These are phyloP conservation scores for Cryptocheilus praepositus DNA, from an alignment of 2,888 invertebrate genomes.

Conservation along the genomic window DNA sequence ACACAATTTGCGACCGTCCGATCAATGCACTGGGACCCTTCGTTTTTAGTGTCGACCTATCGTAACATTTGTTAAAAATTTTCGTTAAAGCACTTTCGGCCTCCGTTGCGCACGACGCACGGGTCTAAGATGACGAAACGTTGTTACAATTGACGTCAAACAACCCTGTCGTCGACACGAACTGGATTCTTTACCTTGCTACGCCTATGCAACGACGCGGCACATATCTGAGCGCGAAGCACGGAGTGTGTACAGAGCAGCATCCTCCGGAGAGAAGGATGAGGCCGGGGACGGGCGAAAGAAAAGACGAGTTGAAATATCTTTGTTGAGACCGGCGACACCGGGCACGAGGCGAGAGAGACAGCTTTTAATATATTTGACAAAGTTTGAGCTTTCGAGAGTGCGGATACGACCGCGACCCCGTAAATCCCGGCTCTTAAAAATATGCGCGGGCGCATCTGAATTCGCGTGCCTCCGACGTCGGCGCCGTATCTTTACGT, in stretches of 20 bases:
- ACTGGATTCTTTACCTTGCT: neutral
- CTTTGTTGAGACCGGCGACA: slow-evolving; percentile 37
- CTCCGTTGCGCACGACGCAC: no score
- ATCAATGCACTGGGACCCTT: no score
- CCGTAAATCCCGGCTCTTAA: slow-evolving; percentile 47
- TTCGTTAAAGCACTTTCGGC: no score
- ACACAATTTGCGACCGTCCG: no score
- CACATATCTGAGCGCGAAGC: slow-evolving; percentile 23
- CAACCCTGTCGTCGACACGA: no score
- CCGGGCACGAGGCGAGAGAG: slow-evolving; percentile 33
- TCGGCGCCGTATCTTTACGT: no score
- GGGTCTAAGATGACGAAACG: no score
- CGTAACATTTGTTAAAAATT: no score
- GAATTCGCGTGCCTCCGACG: slow-evolving; percentile 15
- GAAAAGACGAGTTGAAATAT: slow-evolving; percentile 36
- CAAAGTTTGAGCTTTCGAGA: slow-evolving; percentile 61
- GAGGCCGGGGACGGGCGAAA: slow-evolving; percentile 5
- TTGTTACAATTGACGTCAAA: no score
- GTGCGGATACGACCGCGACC: slow-evolving; percentile 32
- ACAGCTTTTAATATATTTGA: slow-evolving; percentile 67
- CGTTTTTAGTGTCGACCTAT: no score
- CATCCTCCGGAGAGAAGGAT: slow-evolving; percentile 15
- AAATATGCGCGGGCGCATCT: slow-evolving; percentile 38
- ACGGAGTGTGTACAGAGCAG: slow-evolving; percentile 8
- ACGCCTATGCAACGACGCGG: slow-evolving; percentile 33